These are phyloP conservation scores for Trididemnum clinides DNA, from an alignment of 23 tunicate genomes.

Conservation along the genomic window DNA sequence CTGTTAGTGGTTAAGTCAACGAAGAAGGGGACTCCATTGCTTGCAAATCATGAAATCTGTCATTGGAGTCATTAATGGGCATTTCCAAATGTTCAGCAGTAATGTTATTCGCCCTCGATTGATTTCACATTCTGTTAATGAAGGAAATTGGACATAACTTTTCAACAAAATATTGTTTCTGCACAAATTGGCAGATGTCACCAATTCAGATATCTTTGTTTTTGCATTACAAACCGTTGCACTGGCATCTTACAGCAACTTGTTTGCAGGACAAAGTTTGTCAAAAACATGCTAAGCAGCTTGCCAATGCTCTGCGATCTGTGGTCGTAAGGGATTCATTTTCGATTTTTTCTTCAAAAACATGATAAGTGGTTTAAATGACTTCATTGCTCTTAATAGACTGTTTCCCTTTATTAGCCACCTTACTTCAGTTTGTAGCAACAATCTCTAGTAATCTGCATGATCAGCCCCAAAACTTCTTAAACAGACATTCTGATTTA, in stretches of 20 bases:
- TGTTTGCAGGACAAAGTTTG: background rate
- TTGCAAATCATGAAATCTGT: background rate
- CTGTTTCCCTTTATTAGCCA: background rate
- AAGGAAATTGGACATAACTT: background rate
- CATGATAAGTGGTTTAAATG: background rate
- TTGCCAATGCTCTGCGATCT: background rate
- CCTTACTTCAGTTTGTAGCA: background rate
- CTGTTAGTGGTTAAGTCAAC: background rate
- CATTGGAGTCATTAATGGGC: background rate
- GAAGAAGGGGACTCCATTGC: constrained; percentile 2
- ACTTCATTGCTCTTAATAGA: background rate
- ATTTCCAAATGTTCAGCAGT: background rate
- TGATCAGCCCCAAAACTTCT: background rate
- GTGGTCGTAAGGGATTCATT: background rate
- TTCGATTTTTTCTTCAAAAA: background rate
- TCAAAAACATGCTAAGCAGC: background rate
- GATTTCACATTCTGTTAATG: background rate
- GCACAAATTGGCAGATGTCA: background rate
- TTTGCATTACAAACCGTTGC: background rate
- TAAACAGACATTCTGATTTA: no score
- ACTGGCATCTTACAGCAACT: background rate
- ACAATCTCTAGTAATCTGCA: background rate
- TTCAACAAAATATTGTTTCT: background rate
- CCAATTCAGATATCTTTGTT: background rate
- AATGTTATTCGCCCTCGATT: background rate